Base-by-base conservation (phyloP, 2,113 vertebrate species). In the Oncorhynchus tshawytscha region DNA sequence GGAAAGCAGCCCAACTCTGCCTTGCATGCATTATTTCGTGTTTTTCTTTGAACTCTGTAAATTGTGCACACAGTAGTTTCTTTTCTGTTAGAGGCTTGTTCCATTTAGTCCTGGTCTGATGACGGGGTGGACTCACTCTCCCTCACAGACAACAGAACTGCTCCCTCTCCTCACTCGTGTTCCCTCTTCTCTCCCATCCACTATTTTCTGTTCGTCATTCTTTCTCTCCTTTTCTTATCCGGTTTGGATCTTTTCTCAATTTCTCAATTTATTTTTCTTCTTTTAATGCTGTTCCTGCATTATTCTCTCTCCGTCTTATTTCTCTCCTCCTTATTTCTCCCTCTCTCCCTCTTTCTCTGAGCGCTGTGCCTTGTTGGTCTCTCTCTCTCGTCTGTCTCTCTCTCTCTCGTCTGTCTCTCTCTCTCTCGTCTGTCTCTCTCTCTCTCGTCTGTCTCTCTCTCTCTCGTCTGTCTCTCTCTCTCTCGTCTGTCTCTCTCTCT, bases 11-110 rank as follows among this genome's bases (percentile, higher is more conserved):
- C 91, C 90, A 91, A 91, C 92, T 92, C 85, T 91, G 88, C 92
- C 90, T 90, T 75, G 88, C 83, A 88, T 91, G 85, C 88, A 90
- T 94, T 92, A 91, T 92, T 92, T 90, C 89, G 88, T 89, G 84
- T 83, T 91, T 92, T 92, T 90, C 92, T 92, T 93, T 91, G 88
- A 94, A 94, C 91, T 89, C 86, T 81, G 82, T 29, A 92, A 88
- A 90, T 88, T 91, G 86, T 86, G 87, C 69, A 73, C 84, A 82
- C 84, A 88, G 82, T 31, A 45, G n/a, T 7, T 62, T 16, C 25
- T 16, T 27, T 59, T 65, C 74, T 59, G 24, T 71, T 45, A 57
- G 49, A 20, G 68, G 13, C 59, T 29, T 67, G 16, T 57, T 31
- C 31, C 67, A 34, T 27, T 67, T 68, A 34, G 27, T 20, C 20